Percentiles rank a stretch among this genome's conserved stretches.
phyloP scores from a whole-genome alignment of 2,797 vertebrate species.

The Gephyroberyx darwinii region DNA sequence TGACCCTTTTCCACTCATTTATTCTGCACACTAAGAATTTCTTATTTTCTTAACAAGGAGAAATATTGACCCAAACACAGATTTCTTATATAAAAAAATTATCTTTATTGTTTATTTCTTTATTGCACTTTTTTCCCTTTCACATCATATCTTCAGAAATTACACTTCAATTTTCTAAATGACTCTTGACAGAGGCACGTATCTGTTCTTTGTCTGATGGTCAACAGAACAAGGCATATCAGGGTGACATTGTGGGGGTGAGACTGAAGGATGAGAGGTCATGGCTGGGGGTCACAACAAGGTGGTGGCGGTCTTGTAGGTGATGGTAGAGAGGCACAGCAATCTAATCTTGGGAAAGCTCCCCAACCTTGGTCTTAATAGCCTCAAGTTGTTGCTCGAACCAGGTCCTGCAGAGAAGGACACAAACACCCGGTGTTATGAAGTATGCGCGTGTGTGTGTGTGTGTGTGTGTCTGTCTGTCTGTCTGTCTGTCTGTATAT shows the following conservation, averaged over 20 bases:
- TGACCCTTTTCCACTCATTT: background rate
- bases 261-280: conserved; percentile 19
- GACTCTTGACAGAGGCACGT: background rate
- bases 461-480: background rate
- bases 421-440: conserved; percentile 4
- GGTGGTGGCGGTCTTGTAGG: background rate
- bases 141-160: conserved; percentile 19
- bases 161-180: conserved; percentile 15
- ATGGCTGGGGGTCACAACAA: background rate
- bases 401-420: conserved; percentile 63
- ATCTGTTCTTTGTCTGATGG: background rate
- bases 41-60: conserved; percentile 11
- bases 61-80: conserved; percentile 20
- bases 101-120: conserved; percentile 24
- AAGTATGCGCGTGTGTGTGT: background rate
- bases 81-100: conserved; percentile 23
- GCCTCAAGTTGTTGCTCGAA: background rate
- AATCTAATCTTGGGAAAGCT: background rate
- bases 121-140: conserved; percentile 19
- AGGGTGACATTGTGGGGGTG: background rate
- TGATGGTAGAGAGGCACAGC: background rate
- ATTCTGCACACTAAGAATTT: background rate
- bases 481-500: background rate
- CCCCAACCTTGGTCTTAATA: accelerated
- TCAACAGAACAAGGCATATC: conserved; percentile 17